Evolutionary conservation across 2,888 invertebrate genomes (phyloP), one percentile per base, ranked within the genome.

Genomic region (Noctua comes): DNA sequence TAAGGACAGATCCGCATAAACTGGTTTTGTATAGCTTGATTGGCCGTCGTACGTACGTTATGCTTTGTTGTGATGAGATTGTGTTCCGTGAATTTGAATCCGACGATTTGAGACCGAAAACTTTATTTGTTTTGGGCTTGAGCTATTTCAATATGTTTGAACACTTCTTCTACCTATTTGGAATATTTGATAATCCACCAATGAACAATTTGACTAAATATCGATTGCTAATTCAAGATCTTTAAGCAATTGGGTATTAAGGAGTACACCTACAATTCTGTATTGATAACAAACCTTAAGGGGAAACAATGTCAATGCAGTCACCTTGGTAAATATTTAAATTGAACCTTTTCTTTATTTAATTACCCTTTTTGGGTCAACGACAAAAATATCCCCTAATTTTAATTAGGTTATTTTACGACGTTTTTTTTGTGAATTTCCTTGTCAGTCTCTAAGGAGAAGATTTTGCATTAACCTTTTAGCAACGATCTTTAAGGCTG

Each of bases 251-350:
- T 48, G 46, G 36, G 48, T 69, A 57, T 72, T 73, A 73, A 71
- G 69, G 65, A 73, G 36, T 21, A 48, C 68, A 74, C 46, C 8
- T 54, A 54, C 59, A 64, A 31, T 71, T 82, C 71, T 62, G 68
- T 78, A 72, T 73, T 73, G 77, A 76, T 76, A 84, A 84, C 66
- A 80, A 76, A 77, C 57, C 43, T 46, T 72, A 70, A 84, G 70
- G 87, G 77, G 72, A 81, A 68, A 87, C 81, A 86, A 86, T 80
- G 82, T 73, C 87, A 87, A 87, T 81, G 76, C 81, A 76, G 81
- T 84, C 73, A 84, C 75, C 77, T 79, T 59, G 69, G 75, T 75
- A 77, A 79, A 87, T 79, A 85, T 85, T 87, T 79, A 76, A 86
- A 87, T 80, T 76, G 36, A 73, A 80, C 76, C 77, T 83, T 86